Evolutionary conservation across 2,113 vertebrate genomes (phyloP), one percentile per base, ranked within the genome.

Genomic region (Epinephelus fuscoguttatus): DNA sequence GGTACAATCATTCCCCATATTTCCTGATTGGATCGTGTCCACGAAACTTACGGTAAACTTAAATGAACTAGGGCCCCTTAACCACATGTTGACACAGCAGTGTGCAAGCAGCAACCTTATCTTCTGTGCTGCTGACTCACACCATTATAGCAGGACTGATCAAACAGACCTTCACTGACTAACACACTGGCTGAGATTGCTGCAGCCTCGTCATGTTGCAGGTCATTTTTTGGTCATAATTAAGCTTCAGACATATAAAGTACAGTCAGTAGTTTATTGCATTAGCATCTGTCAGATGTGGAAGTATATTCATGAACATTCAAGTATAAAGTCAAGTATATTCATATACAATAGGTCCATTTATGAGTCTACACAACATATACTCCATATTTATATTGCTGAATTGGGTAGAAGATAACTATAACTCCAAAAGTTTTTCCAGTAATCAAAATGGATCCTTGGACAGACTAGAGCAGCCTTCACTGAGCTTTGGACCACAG

Each of bases 21-120:
- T 85, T 85, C 67, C 61, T 55, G 60, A 45, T 27, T 80, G 61
- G 73, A 77, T 21, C 1, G 2, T 25, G 5, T 68, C 67, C 81
- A 64, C 13, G 18, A 64, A 33, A 15, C 27, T 77, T 72, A 81
- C 53, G 0, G 69, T 81, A 42, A 84, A 55, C 64, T 23, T 21
- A 15, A 27, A 61, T 23, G 27, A 83, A 55, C 40, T n/a, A 19
- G 53, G 59, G 80, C 60, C 47, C 14, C 49, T 57, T 68, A 76
- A 84, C 68, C 81, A 57, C 40, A 74, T 6, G 57, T n/a, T 84
- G 68, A 67, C 7, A 49, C 49, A 64, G 53, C n/a, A 7, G 13
- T 47, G 1, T n/a, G 23, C 61, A 14, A 47, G 63, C 64, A 53
- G 64, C 25, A 62, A 63, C 25, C 47, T 52, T 75, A 61, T 47